These are phyloP conservation scores for Phyllotreta cruciferae DNA, from an alignment of 2,888 invertebrate species.

Conservation along the genomic window DNA sequence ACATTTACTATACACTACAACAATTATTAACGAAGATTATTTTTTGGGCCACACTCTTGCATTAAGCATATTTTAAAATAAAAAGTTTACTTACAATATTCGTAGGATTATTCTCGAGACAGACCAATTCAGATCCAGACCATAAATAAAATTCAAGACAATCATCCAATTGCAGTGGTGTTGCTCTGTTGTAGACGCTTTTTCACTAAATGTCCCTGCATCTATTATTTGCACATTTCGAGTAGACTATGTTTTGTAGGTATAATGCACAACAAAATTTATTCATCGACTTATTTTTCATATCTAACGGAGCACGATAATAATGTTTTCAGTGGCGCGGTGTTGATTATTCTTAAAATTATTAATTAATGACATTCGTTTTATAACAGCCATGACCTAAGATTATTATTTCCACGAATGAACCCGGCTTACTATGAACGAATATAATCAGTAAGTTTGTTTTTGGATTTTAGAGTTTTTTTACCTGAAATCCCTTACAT, in stretches of 20 bases:
- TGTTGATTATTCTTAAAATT: no score
- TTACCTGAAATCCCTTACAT: no score
- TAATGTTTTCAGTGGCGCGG: not conserved
- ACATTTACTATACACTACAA: not conserved
- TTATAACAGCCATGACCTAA: no score
- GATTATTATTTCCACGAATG: no score
- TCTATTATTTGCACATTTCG: conserved; percentile 3
- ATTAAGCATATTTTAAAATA: not conserved
- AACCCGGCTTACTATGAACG: no score
- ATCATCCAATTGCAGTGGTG: conserved; percentile 16
- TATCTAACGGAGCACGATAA: not conserved
- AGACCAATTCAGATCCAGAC: not conserved
- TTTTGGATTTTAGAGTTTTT: no score
- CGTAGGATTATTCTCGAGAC: not conserved
- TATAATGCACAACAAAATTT: conserved; percentile 3
- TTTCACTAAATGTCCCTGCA: not conserved
- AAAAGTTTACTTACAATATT: conserved; percentile 6
- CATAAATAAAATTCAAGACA: conserved; percentile 16
- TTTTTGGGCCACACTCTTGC: not conserved
- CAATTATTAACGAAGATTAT: not conserved
- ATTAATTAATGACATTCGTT: no score
- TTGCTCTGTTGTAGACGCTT: conserved; percentile 7
- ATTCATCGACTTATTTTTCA: not conserved
- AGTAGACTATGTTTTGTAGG: not conserved
- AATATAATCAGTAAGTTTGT: no score